Evolutionary conservation across 2,888 invertebrate genomes (phyloP), one percentile per base, ranked within the genome.

Genomic region (Leptura quadrifasciata): DNA sequence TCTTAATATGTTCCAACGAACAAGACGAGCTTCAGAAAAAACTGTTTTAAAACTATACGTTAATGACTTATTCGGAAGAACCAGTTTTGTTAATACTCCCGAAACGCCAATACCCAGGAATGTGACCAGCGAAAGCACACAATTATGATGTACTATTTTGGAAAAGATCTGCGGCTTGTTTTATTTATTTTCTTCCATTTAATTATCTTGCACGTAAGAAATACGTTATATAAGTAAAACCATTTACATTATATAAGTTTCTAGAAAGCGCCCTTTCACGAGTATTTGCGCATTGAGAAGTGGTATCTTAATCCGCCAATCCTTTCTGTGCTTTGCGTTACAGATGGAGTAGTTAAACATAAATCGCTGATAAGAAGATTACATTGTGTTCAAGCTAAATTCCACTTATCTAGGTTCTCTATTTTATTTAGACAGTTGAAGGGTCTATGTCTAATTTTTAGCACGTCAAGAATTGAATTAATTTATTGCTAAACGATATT

Each of bases 361-460:
- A 47, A 47, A 47, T 47, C 47, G 47, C 47, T 47, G 47, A 47
- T 47, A n/a, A 47, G 39, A 47, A 47, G 47, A 47, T 47, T n/a
- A 47, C 47, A n/a, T 47, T 47, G 47, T 47, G 47, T 47, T 15
- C 15, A 47, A 47, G 12, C 15, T 47, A 6, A 47, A 5, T 47
- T 15, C 15, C n/a, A 47, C 5, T n/a, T 47, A 39, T 47, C 47
- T 47, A 47, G 47, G 47, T 3, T n/a, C 3, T 47, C n/a, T 12
- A 47, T 47, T 47, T 47, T 47, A 47, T n/a, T 15, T n/a, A 39
- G 12, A 31, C 27, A 47, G 47, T n/a, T 47, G 15, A 15, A 47
- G 15, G 47, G 47, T n/a, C 1, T 47, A 4, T n/a, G 47, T 15
- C n/a, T 47, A 2, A 47, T 47, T 31, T 31, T 31, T 39, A 39